Evolutionary conservation across 2,888 invertebrate species (phyloP).

Genomic region (Tiliacea citrago): DNA sequence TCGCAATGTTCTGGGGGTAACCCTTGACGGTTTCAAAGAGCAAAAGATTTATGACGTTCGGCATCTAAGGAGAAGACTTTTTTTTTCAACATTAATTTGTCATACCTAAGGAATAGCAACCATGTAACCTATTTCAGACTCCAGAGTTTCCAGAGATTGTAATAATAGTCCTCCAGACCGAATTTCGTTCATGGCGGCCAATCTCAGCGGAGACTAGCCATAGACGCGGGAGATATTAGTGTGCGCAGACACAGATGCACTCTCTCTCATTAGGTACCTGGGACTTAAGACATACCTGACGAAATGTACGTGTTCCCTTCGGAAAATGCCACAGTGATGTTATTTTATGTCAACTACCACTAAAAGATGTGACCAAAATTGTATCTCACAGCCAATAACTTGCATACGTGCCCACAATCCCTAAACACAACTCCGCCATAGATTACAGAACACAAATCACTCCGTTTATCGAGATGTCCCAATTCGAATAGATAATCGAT

Average conservation of each 20-base stretch:
- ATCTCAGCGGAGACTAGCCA: too few species aligned
- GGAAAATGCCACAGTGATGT: not conserved
- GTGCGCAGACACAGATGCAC: not conserved
- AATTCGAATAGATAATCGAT: constrained; percentile 63
- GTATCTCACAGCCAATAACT: constrained; percentile 17
- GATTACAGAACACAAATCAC: constrained; percentile 56
- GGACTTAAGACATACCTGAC: too few species aligned
- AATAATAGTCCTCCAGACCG: too few species aligned
- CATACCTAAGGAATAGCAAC: not conserved
- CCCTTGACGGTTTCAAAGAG: not conserved
- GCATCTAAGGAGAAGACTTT: too few species aligned
- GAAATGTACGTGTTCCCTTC: not conserved
- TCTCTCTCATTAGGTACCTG: not conserved
- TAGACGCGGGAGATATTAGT: not conserved
- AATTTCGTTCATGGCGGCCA: too few species aligned
- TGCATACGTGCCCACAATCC: constrained; percentile 9
- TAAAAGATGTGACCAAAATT: not conserved
- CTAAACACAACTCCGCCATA: constrained; percentile 19
- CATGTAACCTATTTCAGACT: not conserved
- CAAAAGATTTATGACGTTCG: not conserved
- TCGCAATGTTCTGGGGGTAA: not conserved
- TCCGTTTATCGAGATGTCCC: constrained; percentile 62
- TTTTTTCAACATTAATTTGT: not conserved
- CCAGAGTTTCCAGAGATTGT: too few species aligned
- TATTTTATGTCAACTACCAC: not conserved